Percentiles rank a stretch among this genome's conserved stretches.
These are phyloP conservation scores for Phaenicophaeus curvirostris DNA, from an alignment of 2,797 vertebrate genomes.

Conservation along the genomic window DNA sequence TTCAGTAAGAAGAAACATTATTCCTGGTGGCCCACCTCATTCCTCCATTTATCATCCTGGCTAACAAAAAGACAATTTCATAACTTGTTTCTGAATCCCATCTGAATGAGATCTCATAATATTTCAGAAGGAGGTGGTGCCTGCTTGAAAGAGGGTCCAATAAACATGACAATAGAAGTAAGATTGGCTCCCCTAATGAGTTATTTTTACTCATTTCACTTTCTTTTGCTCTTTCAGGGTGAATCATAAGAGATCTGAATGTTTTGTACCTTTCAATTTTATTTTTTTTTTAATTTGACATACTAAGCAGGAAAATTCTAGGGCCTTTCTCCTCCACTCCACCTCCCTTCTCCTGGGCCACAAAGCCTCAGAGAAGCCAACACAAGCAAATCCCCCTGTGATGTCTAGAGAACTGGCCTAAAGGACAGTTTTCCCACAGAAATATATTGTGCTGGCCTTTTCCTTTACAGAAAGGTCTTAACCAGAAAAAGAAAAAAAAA, in stretches of 20 bases:
- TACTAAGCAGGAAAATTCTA: not conserved
- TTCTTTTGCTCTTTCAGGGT: not conserved
- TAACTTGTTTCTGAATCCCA: not conserved
- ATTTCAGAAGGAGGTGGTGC: not conserved
- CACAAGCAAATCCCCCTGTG: not conserved
- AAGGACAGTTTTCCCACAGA: not conserved
- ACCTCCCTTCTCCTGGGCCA: not conserved
- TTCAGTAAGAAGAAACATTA: not conserved
- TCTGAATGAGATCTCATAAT: not conserved
- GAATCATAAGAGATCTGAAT: not conserved
- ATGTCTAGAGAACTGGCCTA: not conserved
- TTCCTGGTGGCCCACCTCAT: not conserved
- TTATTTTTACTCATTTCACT: not conserved
- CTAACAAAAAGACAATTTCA: not conserved
- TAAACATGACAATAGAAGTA: not conserved
- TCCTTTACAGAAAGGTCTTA: not conserved
- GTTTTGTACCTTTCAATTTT: not conserved
- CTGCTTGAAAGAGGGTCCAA: not conserved
- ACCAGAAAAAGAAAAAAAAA: not conserved
- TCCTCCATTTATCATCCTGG: not conserved
- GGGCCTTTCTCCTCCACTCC: accelerated
- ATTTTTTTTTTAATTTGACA: not conserved
- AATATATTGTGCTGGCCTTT: not conserved
- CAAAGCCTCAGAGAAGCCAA: not conserved
- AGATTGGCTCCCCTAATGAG: not conserved